These are phyloP conservation scores for Ianthella basta DNA, from an alignment of 37 sponge, comb jelly and placozoan species.

Conservation along the genomic window DNA sequence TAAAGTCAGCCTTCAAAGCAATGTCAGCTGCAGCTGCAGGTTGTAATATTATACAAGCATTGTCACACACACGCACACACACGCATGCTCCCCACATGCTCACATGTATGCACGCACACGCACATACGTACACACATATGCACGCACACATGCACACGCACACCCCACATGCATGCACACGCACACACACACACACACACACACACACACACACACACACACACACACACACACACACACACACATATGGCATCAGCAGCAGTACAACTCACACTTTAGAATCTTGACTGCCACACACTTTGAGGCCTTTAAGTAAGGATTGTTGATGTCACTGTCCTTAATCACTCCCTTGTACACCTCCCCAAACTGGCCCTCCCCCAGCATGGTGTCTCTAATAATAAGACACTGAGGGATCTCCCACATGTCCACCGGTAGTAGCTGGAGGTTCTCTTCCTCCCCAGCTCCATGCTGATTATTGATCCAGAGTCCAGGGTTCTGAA, in stretches of 20 bases:
- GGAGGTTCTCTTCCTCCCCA: not conserved
- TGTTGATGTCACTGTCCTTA: conserved; percentile 11
- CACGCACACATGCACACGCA: not conserved
- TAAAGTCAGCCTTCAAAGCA: not conserved
- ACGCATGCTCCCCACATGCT: too few species aligned
- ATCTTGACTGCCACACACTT: conserved; percentile 25
- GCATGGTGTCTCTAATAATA: conserved; percentile 29
- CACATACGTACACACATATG: not conserved
- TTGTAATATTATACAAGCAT: not conserved
- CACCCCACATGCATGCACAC: not conserved
- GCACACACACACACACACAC: not conserved
- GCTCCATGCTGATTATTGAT: not conserved
- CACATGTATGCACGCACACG: not conserved
- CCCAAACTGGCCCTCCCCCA: conserved; percentile 24
- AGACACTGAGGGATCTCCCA: conserved; percentile 11
- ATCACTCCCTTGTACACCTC: conserved; percentile 31
- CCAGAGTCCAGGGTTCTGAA: conserved; percentile 20
- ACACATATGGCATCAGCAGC: not conserved
- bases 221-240: not conserved
- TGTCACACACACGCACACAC: not conserved
- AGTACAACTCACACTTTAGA: not conserved
- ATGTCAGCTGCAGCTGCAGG: not conserved
- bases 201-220: not conserved
- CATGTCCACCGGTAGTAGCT: conserved; percentile 5
- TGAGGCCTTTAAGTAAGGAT: not conserved